Conservation (phyloP, 2,797 vertebrate genomes). For the Aphelocoma californica region DNA sequence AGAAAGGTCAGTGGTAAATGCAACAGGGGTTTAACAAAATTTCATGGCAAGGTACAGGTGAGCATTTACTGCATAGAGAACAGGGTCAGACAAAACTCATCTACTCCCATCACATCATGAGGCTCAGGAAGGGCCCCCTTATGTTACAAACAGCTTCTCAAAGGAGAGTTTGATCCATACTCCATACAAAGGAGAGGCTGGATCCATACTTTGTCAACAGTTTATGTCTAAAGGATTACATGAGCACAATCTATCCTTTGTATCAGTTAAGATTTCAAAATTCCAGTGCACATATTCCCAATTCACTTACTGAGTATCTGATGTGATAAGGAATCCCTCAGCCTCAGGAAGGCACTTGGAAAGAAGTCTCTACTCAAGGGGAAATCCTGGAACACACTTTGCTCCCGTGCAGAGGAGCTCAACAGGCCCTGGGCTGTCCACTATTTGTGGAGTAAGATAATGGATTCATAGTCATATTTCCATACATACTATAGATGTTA, state of each 20-base stretch:
- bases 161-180: neutral
- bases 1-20: neutral
- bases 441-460: neutral
- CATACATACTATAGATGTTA: neutral
- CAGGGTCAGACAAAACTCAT: neutral
- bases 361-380: neutral
- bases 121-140: neutral
- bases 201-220: accelerated
- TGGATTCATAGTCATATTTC: neutral
- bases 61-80: neutral
- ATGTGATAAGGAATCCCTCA: neutral
- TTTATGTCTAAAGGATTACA: neutral
- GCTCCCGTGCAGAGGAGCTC: neutral
- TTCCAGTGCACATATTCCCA: neutral
- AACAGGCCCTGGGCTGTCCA: neutral
- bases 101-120: neutral
- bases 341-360: neutral
- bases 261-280: neutral
- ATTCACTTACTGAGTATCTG: neutral
- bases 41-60: accelerated
- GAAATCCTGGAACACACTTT: neutral
- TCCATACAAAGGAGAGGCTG: neutral
- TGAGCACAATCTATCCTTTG: neutral
- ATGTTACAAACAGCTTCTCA: neutral
- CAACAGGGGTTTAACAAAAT: neutral